Evolutionary conservation across 2,888 invertebrate species (phyloP), one percentile per base, ranked within the genome.

Genomic region (Lasioglossum figueresi): DNA sequence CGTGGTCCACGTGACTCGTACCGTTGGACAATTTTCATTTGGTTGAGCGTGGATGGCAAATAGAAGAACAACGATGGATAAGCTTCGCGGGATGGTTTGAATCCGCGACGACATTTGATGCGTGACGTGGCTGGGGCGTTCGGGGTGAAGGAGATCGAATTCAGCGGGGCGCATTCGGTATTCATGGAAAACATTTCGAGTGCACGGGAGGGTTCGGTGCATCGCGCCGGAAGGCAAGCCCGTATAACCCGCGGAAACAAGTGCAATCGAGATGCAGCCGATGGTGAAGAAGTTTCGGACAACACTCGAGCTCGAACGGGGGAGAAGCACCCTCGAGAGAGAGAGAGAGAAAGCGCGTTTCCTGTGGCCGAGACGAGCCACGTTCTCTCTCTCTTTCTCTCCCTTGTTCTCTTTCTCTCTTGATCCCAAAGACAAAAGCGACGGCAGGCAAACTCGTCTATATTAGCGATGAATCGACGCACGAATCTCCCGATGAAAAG

Each of bases 171-270:
- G 88, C 91, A 92, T 91, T 92, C 91, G 85, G 90, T 92, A 92
- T 92, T 92, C 92, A 92, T 92, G 88, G 91, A 90, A 92, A 91
- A 90, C 88, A 89, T 90, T 90, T 90, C 84, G 75, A 80, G 85
- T 71, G 56, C 70, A 27, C 27, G 14, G 59, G 48, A 59, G 75
- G 79, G 76, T 45, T 63, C 83, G 83, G 72, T 72, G 76, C 37
- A 27, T 82, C 76, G 71, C 74, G 66, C 80, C 45, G 34, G 75
- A 52, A 76, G 74, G 80, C 80, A 78, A 78, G 74, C 76, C 71
- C 78, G 84, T 52, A 68, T 76, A 78, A 84, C 79, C 76, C 73
- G 71, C 77, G 68, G 84, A 85, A 90, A 84, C 88, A 90, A 83
- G 83, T 76, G 78, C 81, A 80, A 88, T 88, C 85, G 90, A 88